Evolutionary conservation across 2,888 invertebrate genomes (phyloP), one percentile per base, ranked within the genome.

Genomic region (Balanococcus diminutus): DNA sequence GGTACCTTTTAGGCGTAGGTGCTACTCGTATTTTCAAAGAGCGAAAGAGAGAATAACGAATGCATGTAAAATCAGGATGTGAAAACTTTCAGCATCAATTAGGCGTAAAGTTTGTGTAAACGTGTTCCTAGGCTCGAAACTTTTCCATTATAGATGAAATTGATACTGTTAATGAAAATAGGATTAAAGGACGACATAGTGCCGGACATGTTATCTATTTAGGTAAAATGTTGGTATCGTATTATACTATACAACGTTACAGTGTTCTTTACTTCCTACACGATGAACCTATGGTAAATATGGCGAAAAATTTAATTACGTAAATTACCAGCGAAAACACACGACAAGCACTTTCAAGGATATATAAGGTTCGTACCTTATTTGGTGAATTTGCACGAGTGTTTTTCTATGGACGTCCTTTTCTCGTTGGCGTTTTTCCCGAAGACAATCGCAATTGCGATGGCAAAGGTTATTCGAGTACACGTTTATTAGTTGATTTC

Each of bases 11-110:
- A n/a, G n/a, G n/a, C n/a, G n/a, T n/a, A n/a, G n/a, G n/a, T n/a
- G n/a, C n/a, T n/a, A n/a, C n/a, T n/a, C n/a, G 42, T 14, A 42
- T 42, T 42, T n/a, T 2, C 19, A 56, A 56, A 56, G 19, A 56
- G 19, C 22, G 56, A 56, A 22, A 56, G 22, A 56, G 56, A 56
- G 22, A 22, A 22, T 56, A 75, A 75, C 75, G 75, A 32, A 75
- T 67, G 36, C 32, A 32, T 31, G 19, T 75, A 75, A 31, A 75
- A 31, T 32, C 32, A 75, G 32, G 75, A 75, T 75, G 75, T 75
- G 75, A 75, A 75, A 75, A 75, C 75, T 75, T 75, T 75, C 75
- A 28, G 75, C 75, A 75, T 75, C 75, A 75, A 75, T 75, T 75
- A 75, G 75, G 75, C 75, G 32, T 32, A 75, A 75, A 75, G 32